These are phyloP conservation scores for Lamprologus lemairii DNA, from an alignment of 2,113 vertebrate species.

Conservation along the genomic window DNA sequence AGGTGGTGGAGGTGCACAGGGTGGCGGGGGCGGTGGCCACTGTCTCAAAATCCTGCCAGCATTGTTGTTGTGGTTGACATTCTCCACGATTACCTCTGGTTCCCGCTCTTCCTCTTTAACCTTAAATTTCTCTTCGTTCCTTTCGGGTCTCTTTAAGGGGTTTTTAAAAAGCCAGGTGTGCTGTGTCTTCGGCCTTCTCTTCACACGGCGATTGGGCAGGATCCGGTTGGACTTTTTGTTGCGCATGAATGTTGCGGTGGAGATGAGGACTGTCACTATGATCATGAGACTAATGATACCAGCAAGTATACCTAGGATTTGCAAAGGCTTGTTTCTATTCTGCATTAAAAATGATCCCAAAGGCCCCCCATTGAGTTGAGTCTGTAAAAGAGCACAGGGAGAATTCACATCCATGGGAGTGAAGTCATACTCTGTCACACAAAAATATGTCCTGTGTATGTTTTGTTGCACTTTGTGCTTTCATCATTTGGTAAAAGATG, in stretches of 20 bases:
- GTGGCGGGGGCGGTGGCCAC: constrained; percentile 21
- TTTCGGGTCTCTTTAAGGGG: constrained; percentile 71
- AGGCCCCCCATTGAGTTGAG: constrained; percentile 81
- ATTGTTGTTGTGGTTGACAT: constrained; percentile 82
- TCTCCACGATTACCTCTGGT: constrained; percentile 45
- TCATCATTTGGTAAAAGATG: neutral
- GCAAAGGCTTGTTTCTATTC: constrained; percentile 91
- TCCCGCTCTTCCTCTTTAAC: constrained; percentile 60
- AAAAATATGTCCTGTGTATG: neutral
- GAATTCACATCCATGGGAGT: constrained; percentile 77
- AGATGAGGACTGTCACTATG: constrained; percentile 86
- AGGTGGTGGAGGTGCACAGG: constrained; percentile 56
- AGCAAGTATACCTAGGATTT: constrained; percentile 84
- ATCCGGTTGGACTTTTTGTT: constrained; percentile 93
- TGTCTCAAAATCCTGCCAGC: constrained; percentile 32
- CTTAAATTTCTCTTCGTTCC: constrained; percentile 65
- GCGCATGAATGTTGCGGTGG: constrained; percentile 89
- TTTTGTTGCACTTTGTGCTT: neutral
- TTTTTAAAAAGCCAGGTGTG: constrained; percentile 68
- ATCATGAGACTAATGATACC: constrained; percentile 83
- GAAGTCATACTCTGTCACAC: constrained; percentile 48
- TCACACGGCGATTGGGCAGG: constrained; percentile 79
- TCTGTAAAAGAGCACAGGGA: constrained; percentile 97
- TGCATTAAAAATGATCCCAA: constrained; percentile 91
- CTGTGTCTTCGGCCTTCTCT: constrained; percentile 65